Evolutionary conservation across 2,797 vertebrate species (phyloP), one percentile per base, ranked within the genome.

Genomic region (Zenarchopterus dispar): DNA sequence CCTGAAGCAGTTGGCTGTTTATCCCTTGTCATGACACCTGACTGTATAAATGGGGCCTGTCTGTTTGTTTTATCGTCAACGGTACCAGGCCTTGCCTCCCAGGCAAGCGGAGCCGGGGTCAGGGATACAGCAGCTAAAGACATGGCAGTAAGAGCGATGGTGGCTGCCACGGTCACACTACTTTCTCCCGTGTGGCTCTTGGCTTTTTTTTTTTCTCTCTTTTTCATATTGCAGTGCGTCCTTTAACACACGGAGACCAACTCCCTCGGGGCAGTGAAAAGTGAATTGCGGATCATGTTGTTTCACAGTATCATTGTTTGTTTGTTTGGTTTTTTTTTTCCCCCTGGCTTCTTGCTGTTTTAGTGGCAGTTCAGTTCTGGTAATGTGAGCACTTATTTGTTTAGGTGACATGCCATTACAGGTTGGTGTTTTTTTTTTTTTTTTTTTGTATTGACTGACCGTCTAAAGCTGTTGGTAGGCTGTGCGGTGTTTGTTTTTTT

Each of bases 11-110:
- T 52, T 0, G 64, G 73, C 82, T 84, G 76, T 89, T 91, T 89
- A 91, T 88, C 88, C 86, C 87, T 82, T 75, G 84, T 88, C 84
- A 80, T 90, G 89, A 93, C 87, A 91, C 89, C 89, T 90, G 89
- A 89, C 86, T 85, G 86, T 91, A 87, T 85, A 90, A 91, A 90
- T 87, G 89, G 80, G 61, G 62, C 78, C 68, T 85, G 86, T 89
- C 89, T 73, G 81, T 89, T 90, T 90, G 90, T 79, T 90, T 92
- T 91, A 91, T 91, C 62, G 66, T 92, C 89, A 84, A 53, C 69
- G 49, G 84, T 44, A n/a, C 53, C 62, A 21, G 81, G 77, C 81
- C 67, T 81, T 52, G 79, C 75, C 84, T 81, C 74, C 64, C 70
- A 82, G 91, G 86, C 88, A 83, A 85, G 86, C 72, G 64, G 26